phyloP scores from a whole-genome alignment of 2,113 vertebrate species.

The Isurus oxyrinchus region DNA sequence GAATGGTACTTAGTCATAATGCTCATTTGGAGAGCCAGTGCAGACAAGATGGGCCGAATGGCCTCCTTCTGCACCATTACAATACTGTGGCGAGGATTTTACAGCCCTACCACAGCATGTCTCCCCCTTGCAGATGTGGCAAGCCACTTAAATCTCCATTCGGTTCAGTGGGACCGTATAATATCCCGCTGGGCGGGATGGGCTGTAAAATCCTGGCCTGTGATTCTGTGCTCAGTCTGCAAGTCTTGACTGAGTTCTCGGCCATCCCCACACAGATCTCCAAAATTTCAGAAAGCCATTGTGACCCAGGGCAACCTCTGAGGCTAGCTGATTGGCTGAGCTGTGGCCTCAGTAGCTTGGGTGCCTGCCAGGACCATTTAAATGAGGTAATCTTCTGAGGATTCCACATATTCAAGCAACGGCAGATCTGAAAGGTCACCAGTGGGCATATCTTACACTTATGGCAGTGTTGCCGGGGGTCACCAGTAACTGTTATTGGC shows the following conservation, averaged over 20 bases:
- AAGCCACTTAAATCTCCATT: no score
- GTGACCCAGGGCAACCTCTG: background rate
- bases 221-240: background rate
- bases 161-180: no score
- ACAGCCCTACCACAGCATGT: no score
- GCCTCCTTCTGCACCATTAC: no score
- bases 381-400: background rate
- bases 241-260: background rate
- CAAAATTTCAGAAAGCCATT: background rate
- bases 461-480: background rate
- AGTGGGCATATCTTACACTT: background rate
- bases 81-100: no score
- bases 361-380: background rate
- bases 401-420: background rate
- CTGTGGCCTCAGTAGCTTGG: background rate
- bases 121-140: no score
- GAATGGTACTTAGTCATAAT: no score
- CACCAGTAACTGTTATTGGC: no score
- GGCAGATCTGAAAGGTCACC: background rate
- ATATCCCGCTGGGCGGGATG: no score
- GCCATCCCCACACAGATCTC: background rate
- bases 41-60: no score
- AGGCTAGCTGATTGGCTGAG: background rate
- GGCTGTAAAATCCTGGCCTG: no score
- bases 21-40: no score